Evolutionary conservation across 2,888 invertebrate genomes (phyloP), one percentile per base, ranked within the genome.

Genomic region (Bugulina stolonifera): DNA sequence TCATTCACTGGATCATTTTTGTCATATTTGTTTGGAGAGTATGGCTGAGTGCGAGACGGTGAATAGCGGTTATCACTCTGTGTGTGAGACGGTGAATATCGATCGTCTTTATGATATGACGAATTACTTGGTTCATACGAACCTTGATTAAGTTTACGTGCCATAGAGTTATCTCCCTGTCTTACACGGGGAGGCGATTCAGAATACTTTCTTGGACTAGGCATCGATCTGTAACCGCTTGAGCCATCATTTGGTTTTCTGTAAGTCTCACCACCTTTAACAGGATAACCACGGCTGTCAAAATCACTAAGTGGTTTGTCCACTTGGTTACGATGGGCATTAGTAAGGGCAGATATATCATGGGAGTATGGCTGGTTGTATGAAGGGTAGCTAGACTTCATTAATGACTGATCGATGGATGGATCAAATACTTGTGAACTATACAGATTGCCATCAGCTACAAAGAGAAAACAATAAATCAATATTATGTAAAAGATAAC

Each of bases 311-410:
- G 18, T 10, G 43, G 43, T 18, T 18, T 43, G 43, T 32, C 64
- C 10, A 64, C n/a, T 27, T 64, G 64, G 32, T 64, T 64, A 32
- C 64, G 64, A 64, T 64, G 64, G 32, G 64, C 64, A 64, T 64
- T 64, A 29, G 64, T 64, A 25, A 64, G 64, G 27, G 64, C 64
- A 25, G 64, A 64, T 29, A 64, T 64, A 32, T 64, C 64, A 32
- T 64, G 64, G 5, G 64, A 64, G n/a, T 64, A 64, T 14, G 64
- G 64, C 14, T 64, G 64, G n/a, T n/a, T 32, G n/a, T 64, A 64
- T 10, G 64, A 29, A 2, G 64, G 64, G 32, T 64, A 64, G 34
- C 64, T 32, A 14, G 64, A 34, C 64, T 64, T 64, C 43, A 43
- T 43, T 43, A 43, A 43, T 43, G 43, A 18, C 18, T 43, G 43